phyloP scores from a whole-genome alignment of 2,113 vertebrate species.

The Dermatemys mawii region DNA sequence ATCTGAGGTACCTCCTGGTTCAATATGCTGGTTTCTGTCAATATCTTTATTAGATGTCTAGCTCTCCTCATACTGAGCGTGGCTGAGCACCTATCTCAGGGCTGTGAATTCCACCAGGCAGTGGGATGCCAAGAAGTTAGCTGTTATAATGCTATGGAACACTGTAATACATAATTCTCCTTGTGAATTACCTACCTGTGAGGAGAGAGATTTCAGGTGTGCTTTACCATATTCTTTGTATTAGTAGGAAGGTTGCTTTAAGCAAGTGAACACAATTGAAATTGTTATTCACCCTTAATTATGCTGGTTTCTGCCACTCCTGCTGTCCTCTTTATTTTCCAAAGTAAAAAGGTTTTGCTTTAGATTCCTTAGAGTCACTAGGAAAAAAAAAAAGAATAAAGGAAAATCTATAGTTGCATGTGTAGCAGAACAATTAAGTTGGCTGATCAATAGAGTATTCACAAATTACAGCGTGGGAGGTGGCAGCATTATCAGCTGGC shows the following conservation, averaged over 20 bases:
- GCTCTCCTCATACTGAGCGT: not conserved
- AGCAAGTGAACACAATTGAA: not conserved
- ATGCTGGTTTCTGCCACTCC: not conserved
- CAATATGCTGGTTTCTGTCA: not conserved
- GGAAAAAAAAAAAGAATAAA: not conserved
- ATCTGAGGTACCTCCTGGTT: not conserved
- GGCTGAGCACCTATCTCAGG: not conserved
- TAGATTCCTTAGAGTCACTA: not conserved
- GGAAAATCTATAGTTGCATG: accelerated
- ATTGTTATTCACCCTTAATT: not conserved
- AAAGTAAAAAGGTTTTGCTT: not conserved
- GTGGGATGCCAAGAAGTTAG: not conserved
- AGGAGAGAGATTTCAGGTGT: not conserved
- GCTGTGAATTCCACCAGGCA: not conserved
- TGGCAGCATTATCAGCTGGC: accelerated
- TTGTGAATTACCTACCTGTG: not conserved
- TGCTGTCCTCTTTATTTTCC: not conserved
- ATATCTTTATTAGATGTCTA: not conserved
- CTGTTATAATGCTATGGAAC: not conserved
- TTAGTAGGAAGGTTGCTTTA: not conserved
- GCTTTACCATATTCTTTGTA: not conserved
- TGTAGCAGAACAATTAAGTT: accelerated
- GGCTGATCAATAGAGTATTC: accelerated
- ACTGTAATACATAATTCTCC: not conserved
- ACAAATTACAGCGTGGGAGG: accelerated